Percentiles rank a stretch among this genome's conserved stretches.
phyloP scores from a whole-genome alignment of 2,888 invertebrate genomes.

The Rhagonycha fulva region DNA sequence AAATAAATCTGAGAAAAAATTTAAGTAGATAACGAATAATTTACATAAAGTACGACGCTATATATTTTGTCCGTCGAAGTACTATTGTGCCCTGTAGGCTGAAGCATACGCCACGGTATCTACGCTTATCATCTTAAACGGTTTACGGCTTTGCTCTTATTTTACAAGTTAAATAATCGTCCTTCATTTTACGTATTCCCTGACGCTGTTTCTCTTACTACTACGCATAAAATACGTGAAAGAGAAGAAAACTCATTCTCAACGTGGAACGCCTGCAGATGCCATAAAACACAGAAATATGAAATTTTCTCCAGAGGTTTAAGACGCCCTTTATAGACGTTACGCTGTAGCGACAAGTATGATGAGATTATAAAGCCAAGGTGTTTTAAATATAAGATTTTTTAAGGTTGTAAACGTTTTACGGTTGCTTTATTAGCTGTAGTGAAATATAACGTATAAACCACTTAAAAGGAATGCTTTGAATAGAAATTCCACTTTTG shows the following conservation, averaged over 20 bases:
- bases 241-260: constrained; percentile 2
- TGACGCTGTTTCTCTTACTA: constrained; percentile 1
- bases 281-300: constrained; percentile 22
- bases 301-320: constrained; percentile 22
- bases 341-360: constrained; percentile 18
- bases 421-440: constrained; percentile 9
- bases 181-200: constrained; percentile 11
- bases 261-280: constrained; percentile 8
- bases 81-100: constrained; percentile 17
- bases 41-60: constrained; percentile 17
- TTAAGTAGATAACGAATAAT: constrained; percentile 5
- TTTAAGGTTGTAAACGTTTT: constrained; percentile 11
- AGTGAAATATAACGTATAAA: neutral
- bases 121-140: constrained; percentile 29
- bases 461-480: neutral
- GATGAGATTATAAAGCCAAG: constrained; percentile 21
- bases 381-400: constrained; percentile 21
- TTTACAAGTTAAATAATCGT: constrained; percentile 28
- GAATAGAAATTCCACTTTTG: neutral
- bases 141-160: constrained; percentile 25
- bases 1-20: constrained; percentile 11
- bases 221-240: neutral
- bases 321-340: constrained; percentile 15
- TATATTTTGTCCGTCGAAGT: constrained; percentile 13
- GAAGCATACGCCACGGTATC: constrained; percentile 29